Evolutionary conservation across 2,888 invertebrate species (phyloP), one percentile per base, ranked within the genome.

Genomic region (Steinernema scapterisci): DNA sequence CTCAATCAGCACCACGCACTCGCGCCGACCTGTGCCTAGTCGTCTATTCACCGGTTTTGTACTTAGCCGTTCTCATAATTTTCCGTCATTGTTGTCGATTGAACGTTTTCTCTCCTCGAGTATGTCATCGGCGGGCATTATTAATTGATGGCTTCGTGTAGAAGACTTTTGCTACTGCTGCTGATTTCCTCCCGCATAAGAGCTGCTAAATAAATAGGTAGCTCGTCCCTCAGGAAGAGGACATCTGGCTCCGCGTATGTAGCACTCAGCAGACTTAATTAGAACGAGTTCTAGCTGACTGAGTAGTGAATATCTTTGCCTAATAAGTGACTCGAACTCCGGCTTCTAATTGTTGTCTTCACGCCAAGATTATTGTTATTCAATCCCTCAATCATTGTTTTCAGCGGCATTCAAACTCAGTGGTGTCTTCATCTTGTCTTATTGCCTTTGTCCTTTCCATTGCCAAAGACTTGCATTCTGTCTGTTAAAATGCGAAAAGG

Each of bases 201-300:
- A 63, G 27, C 63, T 63, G 63, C 27, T 63, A 31, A 63, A 63
- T 63, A 63, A 63, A 63, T 63, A 63, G 63, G 63, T 63, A 63
- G 63, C 63, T 21, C 52, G 27, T 3, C 21, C 54, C 19, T 38
- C 31, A 31, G 16, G 5, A 23, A 31, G 23, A 19, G 63, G 11
- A 27, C 63, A 11, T 63, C 63, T 25, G 27, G 27, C 2, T 31
- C 63, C 11, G 63, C 25, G 63, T 38, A 9, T 6, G 38, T 16
- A 27, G 27, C 63, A 27, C 25, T 63, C 63, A 25, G 31, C 27
- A 25, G 63, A 63, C 5, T 63, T 63, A 25, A 63, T 63, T 63
- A 63, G 63, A 63, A 31, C 23, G 63, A 25, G 63, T 31, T 31
- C 63, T 63, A 38, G 38, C 48, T 48, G 16, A 3, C 9, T 44